A percentile compares a stretch with the other conserved stretches of the same genome.
Conservation (phyloP, 2,797 vertebrate species). For the Sternotherus odoratus region DNA sequence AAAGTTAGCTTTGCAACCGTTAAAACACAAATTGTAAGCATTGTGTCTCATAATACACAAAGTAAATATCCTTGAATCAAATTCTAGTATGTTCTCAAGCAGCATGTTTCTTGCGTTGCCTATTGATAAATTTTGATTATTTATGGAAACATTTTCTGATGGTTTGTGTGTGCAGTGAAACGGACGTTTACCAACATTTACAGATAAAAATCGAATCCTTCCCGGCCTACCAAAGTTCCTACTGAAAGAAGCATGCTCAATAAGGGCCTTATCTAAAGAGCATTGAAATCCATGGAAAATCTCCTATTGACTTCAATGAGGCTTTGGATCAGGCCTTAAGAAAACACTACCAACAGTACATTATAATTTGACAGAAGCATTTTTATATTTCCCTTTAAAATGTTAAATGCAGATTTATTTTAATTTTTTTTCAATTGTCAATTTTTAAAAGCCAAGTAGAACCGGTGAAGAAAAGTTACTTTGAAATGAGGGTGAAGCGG, state of each 20-base stretch:
- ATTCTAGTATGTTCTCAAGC: neutral
- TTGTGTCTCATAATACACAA: neutral
- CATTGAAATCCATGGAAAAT: neutral
- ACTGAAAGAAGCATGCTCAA: neutral
- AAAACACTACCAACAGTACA: neutral
- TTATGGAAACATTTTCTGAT: neutral
- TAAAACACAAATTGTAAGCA: neutral
- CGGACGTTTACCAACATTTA: neutral
- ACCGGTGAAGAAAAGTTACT: neutral
- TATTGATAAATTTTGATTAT: neutral
- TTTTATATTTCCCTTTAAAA: neutral
- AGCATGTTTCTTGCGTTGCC: neutral
- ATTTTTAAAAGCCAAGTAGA: constrained; percentile 20
- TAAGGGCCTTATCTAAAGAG: neutral
- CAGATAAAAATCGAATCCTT: neutral
- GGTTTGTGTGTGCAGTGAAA: neutral
- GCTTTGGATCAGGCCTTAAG: neutral
- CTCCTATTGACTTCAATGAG: neutral
- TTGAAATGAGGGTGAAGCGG: neutral
- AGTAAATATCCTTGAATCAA: neutral
- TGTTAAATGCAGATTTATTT: neutral
- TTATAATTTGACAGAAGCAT: neutral
- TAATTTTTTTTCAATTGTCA: neutral
- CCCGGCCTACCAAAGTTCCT: neutral
- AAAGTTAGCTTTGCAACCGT: neutral